phyloP scores from a whole-genome alignment of 2,888 invertebrate species.

The Apamea epomidion region DNA sequence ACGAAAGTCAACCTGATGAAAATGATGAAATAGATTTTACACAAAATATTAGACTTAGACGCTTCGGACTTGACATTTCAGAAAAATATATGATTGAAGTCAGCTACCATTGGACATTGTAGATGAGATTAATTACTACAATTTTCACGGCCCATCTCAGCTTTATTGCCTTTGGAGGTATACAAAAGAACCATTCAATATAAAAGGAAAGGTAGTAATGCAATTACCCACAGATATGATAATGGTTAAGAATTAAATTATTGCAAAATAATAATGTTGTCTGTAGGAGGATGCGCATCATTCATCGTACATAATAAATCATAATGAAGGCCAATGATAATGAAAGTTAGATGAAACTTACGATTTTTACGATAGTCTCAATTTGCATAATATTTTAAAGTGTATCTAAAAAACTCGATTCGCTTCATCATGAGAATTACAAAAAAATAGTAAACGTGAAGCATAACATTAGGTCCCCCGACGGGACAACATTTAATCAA shows the following conservation, averaged over 20 bases:
- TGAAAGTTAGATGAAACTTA: conserved; percentile 30
- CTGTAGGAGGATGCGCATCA: conserved; percentile 34
- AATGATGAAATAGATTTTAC: background rate
- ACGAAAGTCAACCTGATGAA: background rate
- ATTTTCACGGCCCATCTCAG: background rate
- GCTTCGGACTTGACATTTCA: background rate
- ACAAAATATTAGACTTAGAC: background rate
- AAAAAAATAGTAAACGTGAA: no score
- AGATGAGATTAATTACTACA: background rate
- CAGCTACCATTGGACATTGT: background rate
- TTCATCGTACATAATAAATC: conserved; percentile 35
- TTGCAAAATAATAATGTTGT: conserved; percentile 39
- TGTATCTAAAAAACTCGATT: background rate
- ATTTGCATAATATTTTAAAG: conserved; percentile 7
- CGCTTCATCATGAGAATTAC: no score
- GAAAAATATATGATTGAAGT: background rate
- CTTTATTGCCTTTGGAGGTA: background rate
- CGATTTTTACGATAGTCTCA: background rate
- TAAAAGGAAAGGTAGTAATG: conserved; percentile 13
- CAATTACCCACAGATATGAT: conserved; percentile 22
- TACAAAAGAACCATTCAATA: conserved; percentile 12
- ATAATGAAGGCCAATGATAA: conserved; percentile 35
- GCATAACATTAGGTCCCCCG: no score
- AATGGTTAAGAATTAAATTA: conserved; percentile 26
- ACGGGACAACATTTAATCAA: no score